These are phyloP conservation scores for Papilio xuthus DNA, from an alignment of 1,140 invertebrate species.

Conservation along the genomic window DNA sequence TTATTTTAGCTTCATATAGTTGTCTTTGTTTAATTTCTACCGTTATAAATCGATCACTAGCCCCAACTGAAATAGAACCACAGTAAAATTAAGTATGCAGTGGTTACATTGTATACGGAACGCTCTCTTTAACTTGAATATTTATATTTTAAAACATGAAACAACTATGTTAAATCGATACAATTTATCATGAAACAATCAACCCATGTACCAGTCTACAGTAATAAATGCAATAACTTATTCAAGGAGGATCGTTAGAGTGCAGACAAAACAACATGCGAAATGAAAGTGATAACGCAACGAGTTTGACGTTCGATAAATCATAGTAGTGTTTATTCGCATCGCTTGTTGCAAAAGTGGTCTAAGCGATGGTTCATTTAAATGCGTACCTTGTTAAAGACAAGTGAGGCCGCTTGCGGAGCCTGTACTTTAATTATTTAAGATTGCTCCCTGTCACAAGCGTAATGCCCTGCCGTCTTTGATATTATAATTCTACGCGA, in stretches of 20 bases:
- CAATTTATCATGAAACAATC: slow-evolving; percentile 22
- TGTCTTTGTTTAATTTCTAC: background rate
- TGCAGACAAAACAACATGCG: slow-evolving; percentile 37
- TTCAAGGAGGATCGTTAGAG: slow-evolving; percentile 15
- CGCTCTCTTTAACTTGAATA: background rate
- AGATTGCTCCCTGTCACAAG: slow-evolving; percentile 55
- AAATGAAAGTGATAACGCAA: slow-evolving; percentile 43
- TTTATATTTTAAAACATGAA: background rate
- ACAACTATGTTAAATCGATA: slow-evolving; percentile 16
- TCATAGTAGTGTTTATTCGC: slow-evolving; percentile 50
- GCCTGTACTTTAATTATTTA: slow-evolving; percentile 57
- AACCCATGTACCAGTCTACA: slow-evolving; percentile 13
- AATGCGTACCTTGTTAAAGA: slow-evolving; percentile 48
- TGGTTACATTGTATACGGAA: background rate
- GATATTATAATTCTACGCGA: slow-evolving; percentile 54
- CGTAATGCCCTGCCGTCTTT: slow-evolving; percentile 45
- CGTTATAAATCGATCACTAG: too few species aligned
- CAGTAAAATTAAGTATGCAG: background rate
- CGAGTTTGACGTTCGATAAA: slow-evolving; percentile 45
- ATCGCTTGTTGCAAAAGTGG: slow-evolving; percentile 46
- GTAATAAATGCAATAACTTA: slow-evolving; percentile 24
- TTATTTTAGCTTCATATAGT: background rate
- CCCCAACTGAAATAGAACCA: background rate
- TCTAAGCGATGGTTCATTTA: slow-evolving; percentile 50
- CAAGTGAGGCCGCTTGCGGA: slow-evolving; percentile 44